These are phyloP conservation scores for Athene cunicularia DNA, from an alignment of 2,113 vertebrate genomes.

Conservation along the genomic window DNA sequence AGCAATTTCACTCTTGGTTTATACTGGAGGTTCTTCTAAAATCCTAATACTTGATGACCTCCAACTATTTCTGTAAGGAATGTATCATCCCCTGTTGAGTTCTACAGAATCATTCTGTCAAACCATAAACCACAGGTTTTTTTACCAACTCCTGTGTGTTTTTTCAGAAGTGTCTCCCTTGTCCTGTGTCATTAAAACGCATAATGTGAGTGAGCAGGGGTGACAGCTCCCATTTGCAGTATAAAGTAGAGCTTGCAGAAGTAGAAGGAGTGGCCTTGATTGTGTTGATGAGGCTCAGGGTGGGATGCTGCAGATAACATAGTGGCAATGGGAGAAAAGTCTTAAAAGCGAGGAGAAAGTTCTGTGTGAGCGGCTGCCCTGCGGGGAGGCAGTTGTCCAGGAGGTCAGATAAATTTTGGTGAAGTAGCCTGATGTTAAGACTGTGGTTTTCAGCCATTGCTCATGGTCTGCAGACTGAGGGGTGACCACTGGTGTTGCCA, in stretches of 20 bases:
- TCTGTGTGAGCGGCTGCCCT: rapidly evolving
- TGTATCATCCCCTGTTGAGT: not conserved
- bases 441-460: not conserved
- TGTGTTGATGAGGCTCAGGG: not conserved
- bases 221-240: not conserved
- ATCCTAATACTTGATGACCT: not conserved
- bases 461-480: not conserved
- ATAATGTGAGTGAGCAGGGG: not conserved
- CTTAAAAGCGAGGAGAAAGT: not conserved
- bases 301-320: not conserved
- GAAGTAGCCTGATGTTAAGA: not conserved
- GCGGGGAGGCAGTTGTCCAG: rapidly evolving
- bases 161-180: not conserved
- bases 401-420: not conserved
- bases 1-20: not conserved
- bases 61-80: not conserved
- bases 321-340: not conserved
- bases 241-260: not conserved
- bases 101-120: not conserved
- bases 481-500: not conserved
- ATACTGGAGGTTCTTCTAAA: not conserved
- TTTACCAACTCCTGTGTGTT: not conserved
- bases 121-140: not conserved
- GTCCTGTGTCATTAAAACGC: not conserved
- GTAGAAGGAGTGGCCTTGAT: not conserved